A percentile compares a stretch with the other conserved stretches of the same genome.
Evolutionary conservation across 2,113 vertebrate genomes (phyloP).

Genomic region (Todiramphus chloris): DNA sequence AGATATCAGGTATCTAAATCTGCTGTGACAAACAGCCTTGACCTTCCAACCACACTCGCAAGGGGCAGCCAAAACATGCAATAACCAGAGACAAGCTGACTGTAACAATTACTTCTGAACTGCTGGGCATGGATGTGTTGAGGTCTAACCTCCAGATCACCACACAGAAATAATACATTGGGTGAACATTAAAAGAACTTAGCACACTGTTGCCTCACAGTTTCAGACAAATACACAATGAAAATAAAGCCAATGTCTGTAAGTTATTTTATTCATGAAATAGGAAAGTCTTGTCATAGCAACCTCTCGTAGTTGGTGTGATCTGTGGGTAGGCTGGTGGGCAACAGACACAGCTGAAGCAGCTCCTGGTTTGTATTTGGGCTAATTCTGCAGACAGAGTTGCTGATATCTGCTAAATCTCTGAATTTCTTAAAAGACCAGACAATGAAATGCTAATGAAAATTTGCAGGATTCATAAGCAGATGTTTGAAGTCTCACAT

Average conservation of each 20-base stretch:
- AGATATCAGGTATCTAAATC: neutral
- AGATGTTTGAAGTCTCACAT: neutral
- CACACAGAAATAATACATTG: neutral
- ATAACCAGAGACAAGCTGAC: neutral
- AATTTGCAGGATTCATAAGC: neutral
- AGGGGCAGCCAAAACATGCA: neutral
- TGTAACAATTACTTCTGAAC: neutral
- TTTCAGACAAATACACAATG: neutral
- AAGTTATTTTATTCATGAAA: neutral
- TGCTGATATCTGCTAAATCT: neutral
- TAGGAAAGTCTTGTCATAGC: neutral
- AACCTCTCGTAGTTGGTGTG: neutral
- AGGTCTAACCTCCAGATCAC: neutral
- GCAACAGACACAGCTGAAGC: neutral
- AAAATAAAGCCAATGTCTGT: neutral
- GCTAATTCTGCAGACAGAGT: neutral
- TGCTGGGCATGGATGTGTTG: too few species aligned
- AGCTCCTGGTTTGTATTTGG: neutral
- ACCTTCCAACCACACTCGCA: neutral
- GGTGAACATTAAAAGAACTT: neutral
- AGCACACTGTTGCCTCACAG: neutral
- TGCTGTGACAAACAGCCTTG: neutral
- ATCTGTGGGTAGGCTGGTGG: neutral
- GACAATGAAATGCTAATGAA: neutral
- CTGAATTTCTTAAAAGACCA: neutral